A percentile compares a stretch with the other conserved stretches of the same genome.
phyloP scores from a whole-genome alignment of 30 jellyfish, hydroid and myxozoan genomes.

The Cassiopea andromeda region DNA sequence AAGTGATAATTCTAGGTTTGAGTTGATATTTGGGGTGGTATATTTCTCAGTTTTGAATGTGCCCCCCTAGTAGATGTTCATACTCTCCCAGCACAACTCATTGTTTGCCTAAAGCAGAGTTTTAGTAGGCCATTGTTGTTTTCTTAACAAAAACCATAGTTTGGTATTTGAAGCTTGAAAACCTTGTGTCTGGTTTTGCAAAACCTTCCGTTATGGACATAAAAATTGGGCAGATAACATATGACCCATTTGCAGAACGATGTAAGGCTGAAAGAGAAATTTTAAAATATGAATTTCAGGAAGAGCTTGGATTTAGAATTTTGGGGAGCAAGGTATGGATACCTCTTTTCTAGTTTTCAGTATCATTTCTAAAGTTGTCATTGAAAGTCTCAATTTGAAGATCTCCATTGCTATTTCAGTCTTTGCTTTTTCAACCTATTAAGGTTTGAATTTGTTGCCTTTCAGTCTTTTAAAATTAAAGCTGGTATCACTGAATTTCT shows the following conservation, averaged over 20 bases:
- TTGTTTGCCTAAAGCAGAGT: neutral
- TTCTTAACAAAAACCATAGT: slow-evolving; percentile 8
- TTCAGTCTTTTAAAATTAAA: slow-evolving; percentile 36
- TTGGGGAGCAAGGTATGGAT: slow-evolving; percentile 69
- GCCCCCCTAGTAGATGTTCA: no score
- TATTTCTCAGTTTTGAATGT: no score
- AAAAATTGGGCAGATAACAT: slow-evolving; percentile 73
- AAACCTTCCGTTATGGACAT: slow-evolving; percentile 82
- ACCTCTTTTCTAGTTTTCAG: no score
- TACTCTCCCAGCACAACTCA: neutral
- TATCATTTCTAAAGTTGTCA: no score
- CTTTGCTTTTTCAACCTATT: no score
- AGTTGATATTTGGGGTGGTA: no score
- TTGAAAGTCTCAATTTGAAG: no score
- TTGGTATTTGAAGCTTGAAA: slow-evolving; percentile 71
- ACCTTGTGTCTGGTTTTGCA: slow-evolving; percentile 58
- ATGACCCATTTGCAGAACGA: slow-evolving; percentile 85
- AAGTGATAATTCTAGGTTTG: no score
- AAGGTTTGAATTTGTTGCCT: neutral
- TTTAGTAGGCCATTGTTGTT: no score
- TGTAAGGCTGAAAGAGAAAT: slow-evolving; percentile 60
- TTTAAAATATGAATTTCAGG: slow-evolving; percentile 59
- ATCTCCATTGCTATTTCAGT: no score
- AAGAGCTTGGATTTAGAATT: slow-evolving; percentile 77
- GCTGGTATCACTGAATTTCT: slow-evolving; percentile 55